Evolutionary conservation across 2,888 invertebrate species (phyloP).

Genomic region (Euzophera pinguis): DNA sequence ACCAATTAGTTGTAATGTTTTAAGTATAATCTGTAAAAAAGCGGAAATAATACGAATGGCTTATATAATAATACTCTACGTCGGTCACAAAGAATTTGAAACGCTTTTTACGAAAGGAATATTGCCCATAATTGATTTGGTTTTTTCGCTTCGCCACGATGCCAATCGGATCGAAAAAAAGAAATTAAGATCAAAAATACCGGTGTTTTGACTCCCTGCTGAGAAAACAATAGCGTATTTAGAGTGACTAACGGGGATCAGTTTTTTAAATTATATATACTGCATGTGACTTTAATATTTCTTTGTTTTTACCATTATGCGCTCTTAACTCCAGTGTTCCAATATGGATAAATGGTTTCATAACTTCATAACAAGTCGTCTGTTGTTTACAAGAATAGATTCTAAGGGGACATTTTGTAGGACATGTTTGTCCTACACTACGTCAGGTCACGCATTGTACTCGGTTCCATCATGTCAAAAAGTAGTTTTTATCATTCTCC

Average conservation of each 20-base stretch:
- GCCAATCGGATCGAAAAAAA: not conserved
- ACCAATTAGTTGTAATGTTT: too few species aligned
- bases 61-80: not conserved
- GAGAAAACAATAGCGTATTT: conserved; percentile 1
- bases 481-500: too few species aligned
- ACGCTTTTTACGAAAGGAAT: not conserved
- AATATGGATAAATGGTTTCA: too few species aligned
- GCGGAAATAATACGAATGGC: not conserved
- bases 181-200: not conserved
- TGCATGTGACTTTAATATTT: not conserved
- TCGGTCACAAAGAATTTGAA: not conserved
- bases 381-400: too few species aligned
- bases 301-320: not conserved
- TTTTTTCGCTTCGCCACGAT: not conserved
- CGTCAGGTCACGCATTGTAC: too few species aligned
- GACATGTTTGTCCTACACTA: too few species aligned
- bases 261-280: not conserved
- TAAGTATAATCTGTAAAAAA: too few species aligned
- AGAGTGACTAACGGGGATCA: not conserved
- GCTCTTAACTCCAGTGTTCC: not conserved
- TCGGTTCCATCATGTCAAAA: too few species aligned
- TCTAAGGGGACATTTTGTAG: too few species aligned
- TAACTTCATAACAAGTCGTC: too few species aligned
- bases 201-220: conserved; percentile 4
- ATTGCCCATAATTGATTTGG: not conserved